Conservation (phyloP, 2,113 vertebrate genomes). For the Clarias macrocephalus region DNA sequence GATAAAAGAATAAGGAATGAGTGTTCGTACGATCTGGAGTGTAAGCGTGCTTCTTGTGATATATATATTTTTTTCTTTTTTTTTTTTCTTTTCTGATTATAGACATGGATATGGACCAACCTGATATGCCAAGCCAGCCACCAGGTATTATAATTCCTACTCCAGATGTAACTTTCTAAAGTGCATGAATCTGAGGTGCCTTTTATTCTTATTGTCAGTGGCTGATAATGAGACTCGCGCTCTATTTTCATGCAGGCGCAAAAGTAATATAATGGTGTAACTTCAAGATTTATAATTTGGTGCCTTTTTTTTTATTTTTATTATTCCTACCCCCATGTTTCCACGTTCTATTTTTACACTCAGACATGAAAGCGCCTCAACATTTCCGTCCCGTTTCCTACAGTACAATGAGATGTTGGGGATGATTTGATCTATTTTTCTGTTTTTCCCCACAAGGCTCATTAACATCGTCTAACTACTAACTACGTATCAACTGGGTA, state of each 20-base stretch:
- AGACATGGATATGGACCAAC: constrained; percentile 58
- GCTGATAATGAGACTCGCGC: not conserved
- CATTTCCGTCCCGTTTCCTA: not conserved
- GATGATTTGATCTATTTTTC: not conserved
- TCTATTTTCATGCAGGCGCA: not conserved
- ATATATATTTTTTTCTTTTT: no score
- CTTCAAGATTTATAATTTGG: not conserved
- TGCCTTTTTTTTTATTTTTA: not conserved
- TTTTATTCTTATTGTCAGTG: not conserved
- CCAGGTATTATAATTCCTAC: constrained; percentile 30
- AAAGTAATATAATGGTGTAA: not conserved
- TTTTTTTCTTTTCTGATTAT: constrained; percentile 42
- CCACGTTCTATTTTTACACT: not conserved
- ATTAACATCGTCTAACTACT: not conserved
- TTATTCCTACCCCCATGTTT: no score
- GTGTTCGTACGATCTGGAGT: constrained; percentile 23
- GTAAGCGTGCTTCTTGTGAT: constrained; percentile 47
- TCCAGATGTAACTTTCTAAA: not conserved
- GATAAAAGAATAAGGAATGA: constrained; percentile 38
- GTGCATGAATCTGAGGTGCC: no score
- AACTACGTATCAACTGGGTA: not conserved
- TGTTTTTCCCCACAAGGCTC: not conserved
- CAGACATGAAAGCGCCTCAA: not conserved
- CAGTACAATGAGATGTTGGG: not conserved
- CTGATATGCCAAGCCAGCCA: constrained; percentile 65